Base-by-base conservation (phyloP, 35 echinoderm and acorn worm genomes). In the Strongylocentrotus purpuratus region DNA sequence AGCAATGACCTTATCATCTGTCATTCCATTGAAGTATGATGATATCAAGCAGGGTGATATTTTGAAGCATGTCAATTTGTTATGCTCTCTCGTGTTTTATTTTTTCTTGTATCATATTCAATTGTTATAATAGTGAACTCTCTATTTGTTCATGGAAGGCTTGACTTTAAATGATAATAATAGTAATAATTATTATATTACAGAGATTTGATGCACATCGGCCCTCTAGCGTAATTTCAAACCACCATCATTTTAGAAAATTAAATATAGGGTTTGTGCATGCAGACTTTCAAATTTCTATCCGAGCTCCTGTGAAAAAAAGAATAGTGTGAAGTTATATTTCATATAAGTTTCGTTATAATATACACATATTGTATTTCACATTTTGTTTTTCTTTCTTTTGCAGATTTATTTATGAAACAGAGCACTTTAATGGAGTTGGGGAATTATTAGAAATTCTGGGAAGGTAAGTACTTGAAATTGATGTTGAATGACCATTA, bases 371-470 rank as follows among this genome's bases (percentile, higher is more conserved):
- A 28, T 78, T 28, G 52, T 78, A 22, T 78, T 78, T 78, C 20
- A 22, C 28, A n/a, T 78, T 91, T 5, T 92, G 46, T 94, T 85
- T 94, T 94, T 91, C 78, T 47, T 60, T 60, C 87, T 32, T 48
- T 94, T 97, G 15, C 90, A 99, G 98, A 96, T 99, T 99, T 99
- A 98, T 99, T 91, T 99, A 99, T 99, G 98, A 99, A 97, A 99
- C 98, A 97, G 98, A 99, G 96, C 98, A 99, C 94, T 99, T 99
- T 93, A 99, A 99, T 94, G 98, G 98, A 90, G 97, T 99, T 93
- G 98, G 98, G 90, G 98, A 99, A 97, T 95, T 99, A 95, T 96
- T 99, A 95, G 98, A 99, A 97, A 99, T 99, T 88, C 98, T 99
- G 85, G 98, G 98, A 93, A 99, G 98, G 98, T 99, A 96, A 99